Conservation (phyloP, 2,888 invertebrate genomes). For the Caenorhabditis plicata region DNA sequence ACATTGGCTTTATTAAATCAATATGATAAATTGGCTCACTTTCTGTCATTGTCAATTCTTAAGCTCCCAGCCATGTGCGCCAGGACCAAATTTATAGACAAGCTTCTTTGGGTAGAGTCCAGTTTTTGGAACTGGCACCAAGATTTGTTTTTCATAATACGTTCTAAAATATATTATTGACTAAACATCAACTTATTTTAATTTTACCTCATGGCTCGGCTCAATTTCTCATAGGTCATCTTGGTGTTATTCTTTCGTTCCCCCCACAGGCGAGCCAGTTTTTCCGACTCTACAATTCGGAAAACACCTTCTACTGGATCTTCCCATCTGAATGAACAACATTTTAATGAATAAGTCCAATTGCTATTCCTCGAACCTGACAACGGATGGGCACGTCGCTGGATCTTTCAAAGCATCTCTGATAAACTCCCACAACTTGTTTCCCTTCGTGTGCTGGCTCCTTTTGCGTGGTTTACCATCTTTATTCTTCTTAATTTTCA, state of each 20-base stretch:
- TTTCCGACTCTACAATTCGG: slow-evolving; percentile 83
- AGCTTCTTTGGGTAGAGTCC: slow-evolving; percentile 67
- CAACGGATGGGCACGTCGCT: slow-evolving; percentile 78
- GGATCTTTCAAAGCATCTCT: slow-evolving; percentile 79
- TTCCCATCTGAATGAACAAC: slow-evolving; percentile 76
- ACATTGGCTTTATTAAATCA: no score
- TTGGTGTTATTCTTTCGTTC: slow-evolving; percentile 81
- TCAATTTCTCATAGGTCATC: slow-evolving; percentile 91
- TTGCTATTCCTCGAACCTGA: slow-evolving; percentile 66
- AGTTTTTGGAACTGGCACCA: slow-evolving; percentile 67
- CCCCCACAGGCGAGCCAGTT: slow-evolving; percentile 85
- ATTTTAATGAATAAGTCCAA: no score
- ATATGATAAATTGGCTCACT: no score
- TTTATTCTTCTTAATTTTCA: slow-evolving; percentile 53
- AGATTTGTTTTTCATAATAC: slow-evolving; percentile 67
- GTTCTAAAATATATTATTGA: slow-evolving; percentile 61
- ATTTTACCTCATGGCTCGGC: slow-evolving; percentile 84
- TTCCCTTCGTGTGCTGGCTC: slow-evolving; percentile 66
- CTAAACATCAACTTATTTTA: no score
- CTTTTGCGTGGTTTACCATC: slow-evolving; percentile 64
- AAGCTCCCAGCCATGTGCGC: slow-evolving; percentile 66
- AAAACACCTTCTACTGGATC: slow-evolving; percentile 81
- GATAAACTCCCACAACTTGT: slow-evolving; percentile 80
- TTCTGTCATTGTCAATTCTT: no score
- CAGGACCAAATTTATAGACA: slow-evolving; percentile 67